Conservation (phyloP, 2,888 invertebrate species). For the Arrhopalites spinosus region DNA sequence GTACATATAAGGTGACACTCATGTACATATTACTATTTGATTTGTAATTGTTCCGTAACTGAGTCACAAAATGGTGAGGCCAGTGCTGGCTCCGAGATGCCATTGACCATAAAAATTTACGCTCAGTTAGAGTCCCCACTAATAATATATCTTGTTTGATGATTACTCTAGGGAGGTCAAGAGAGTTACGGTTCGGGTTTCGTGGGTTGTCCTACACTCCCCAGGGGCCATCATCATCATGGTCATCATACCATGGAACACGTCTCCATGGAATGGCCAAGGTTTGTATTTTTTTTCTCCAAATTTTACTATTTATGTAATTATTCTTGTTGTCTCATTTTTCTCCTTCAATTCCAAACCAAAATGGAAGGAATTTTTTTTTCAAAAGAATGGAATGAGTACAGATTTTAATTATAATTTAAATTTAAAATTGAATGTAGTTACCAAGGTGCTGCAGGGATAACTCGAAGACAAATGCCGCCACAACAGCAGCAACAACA, state of each 20-base stretch:
- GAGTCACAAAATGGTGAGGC: not conserved
- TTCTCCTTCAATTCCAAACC: no score
- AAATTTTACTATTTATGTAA: no score
- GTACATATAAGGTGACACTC: no score
- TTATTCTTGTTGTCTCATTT: no score
- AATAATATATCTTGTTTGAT: constrained; percentile 35
- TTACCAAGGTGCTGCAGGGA: constrained; percentile 49
- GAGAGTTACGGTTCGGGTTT: constrained; percentile 47
- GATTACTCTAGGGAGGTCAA: constrained; percentile 48
- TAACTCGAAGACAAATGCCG: constrained; percentile 31
- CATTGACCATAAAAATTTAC: constrained; percentile 33
- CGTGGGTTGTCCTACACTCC: constrained; percentile 55
- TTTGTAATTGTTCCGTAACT: no score
- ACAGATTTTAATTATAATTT: no score
- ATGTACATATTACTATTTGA: no score
- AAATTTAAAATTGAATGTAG: no score
- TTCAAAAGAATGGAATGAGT: no score
- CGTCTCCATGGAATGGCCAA: constrained; percentile 55
- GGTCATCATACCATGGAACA: constrained; percentile 41
- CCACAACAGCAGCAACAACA: constrained; percentile 33
- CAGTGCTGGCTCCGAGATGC: not conserved
- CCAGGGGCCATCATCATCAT: constrained; percentile 50
- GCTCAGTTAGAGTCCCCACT: constrained; percentile 14
- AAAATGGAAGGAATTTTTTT: no score
- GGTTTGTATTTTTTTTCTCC: no score